Evolutionary conservation across 1,140 invertebrate genomes (phyloP), one percentile per base, ranked within the genome.

Genomic region (Polyergus mexicanus): DNA sequence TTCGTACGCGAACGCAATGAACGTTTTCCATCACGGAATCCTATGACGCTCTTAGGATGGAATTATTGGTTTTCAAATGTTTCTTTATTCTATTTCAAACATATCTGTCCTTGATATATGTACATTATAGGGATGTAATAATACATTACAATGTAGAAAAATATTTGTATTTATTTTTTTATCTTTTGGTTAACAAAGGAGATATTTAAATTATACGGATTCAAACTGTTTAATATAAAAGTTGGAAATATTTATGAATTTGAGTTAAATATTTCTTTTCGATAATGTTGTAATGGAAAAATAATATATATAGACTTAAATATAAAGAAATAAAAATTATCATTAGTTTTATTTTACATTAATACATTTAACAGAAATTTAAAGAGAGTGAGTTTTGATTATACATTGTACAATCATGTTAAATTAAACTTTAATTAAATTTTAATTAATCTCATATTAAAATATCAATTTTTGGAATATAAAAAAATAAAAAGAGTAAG

Each of bases 1-100:
- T 81, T 81, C n/a, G 38, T 72, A 13, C 54, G 41, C 25, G 35
- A 78, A 68, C 28, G 44, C 35, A 44, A 80, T 69, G 38, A 83
- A 83, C 68, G 28, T 74, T 83, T 60, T 47, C 41, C 13, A n/a
- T 72, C 51, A 38, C 13, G 44, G 38, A 19, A 58, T 80, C 35
- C 32, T 80, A 4, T 32, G 78, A 71, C 22, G 25, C 13, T 72
- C 3, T 58, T 13, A n/a, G 11, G 16, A 58, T 13, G 11, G 2
- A 11, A 72, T n/a, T 58, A 71, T 72, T 72, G 63, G 44, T 72
- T 62, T 69, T 19, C 32, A 69, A 54, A 22, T 56, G 8, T 69
- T 56, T 28, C 28, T n/a, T 13, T 78, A 25, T 80, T 66, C 25
- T 56, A 22, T 41, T 19, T 4, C 1, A 56, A 54, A 38, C 8